These are phyloP conservation scores for Limnodromus scolopaceus DNA, from an alignment of 2,797 vertebrate genomes.

Conservation along the genomic window DNA sequence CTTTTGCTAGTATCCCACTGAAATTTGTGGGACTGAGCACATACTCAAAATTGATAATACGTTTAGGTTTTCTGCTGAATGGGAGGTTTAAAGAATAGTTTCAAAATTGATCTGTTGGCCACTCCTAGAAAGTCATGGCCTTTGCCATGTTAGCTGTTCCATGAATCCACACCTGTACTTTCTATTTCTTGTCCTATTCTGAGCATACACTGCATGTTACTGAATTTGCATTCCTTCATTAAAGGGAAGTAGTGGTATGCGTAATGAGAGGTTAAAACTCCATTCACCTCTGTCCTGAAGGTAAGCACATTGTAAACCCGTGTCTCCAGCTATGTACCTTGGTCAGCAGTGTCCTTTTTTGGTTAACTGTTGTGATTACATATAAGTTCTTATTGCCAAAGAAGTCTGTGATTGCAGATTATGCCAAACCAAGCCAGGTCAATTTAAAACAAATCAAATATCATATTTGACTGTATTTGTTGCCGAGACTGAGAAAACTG, in stretches of 20 bases:
- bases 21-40: background rate
- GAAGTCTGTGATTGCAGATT: conserved; percentile 37
- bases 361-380: conserved; percentile 28
- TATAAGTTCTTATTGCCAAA: conserved; percentile 45
- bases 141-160: background rate
- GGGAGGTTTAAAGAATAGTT: background rate
- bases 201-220: background rate
- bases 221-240: background rate
- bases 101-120: background rate
- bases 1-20: background rate
- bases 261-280: background rate
- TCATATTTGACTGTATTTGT: background rate
- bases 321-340: conserved; percentile 12
- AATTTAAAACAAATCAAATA: background rate
- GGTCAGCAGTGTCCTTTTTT: conserved; percentile 18
- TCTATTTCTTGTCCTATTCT: background rate
- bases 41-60: background rate
- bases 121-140: background rate
- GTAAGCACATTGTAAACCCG: background rate
- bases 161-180: conserved; percentile 45
- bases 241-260: background rate
- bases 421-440: background rate
- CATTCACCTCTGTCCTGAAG: conserved; percentile 46
- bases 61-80: background rate
- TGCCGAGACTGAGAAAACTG: background rate